Evolutionary conservation across 2,113 vertebrate species (phyloP).

Genomic region (Oreotrochilus melanogaster): DNA sequence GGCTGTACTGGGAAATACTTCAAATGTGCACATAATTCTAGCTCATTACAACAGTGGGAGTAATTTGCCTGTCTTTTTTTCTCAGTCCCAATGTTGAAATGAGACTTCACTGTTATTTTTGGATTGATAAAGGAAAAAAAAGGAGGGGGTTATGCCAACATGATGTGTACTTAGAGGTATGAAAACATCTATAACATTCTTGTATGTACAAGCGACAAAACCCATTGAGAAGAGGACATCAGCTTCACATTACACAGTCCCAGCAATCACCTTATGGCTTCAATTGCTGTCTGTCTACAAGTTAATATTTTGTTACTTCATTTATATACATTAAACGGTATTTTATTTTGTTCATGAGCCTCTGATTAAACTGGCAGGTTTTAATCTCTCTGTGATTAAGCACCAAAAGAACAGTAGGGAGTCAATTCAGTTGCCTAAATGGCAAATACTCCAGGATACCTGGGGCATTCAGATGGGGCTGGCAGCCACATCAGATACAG

Average conservation of each 20-base stretch:
- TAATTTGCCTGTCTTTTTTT: constrained; percentile 38
- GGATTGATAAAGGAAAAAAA: not conserved
- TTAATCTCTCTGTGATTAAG: constrained; percentile 5
- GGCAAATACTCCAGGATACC: constrained; percentile 10
- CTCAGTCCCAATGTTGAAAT: constrained; percentile 7
- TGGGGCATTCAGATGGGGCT: constrained; percentile 12
- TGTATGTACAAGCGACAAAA: not conserved
- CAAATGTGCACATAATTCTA: constrained; percentile 12
- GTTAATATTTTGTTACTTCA: not conserved
- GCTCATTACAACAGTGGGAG: constrained; percentile 52
- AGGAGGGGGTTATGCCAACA: not conserved
- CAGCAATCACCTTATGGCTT: not conserved
- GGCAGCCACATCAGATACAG: not conserved
- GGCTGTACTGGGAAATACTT: constrained; percentile 7
- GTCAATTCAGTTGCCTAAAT: constrained; percentile 17
- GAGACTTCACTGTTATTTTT: constrained; percentile 29
- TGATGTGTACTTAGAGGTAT: not conserved
- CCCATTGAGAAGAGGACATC: not conserved
- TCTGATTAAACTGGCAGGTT: not conserved
- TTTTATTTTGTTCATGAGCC: constrained; percentile 7
- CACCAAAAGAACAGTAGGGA: not conserved
- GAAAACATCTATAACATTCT: not conserved
- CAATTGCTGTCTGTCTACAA: not conserved
- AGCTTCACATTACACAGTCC: not conserved
- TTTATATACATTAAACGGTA: not conserved